Evolutionary conservation across 1,140 invertebrate genomes (phyloP).

Genomic region (Choristoneura fumiferana): DNA sequence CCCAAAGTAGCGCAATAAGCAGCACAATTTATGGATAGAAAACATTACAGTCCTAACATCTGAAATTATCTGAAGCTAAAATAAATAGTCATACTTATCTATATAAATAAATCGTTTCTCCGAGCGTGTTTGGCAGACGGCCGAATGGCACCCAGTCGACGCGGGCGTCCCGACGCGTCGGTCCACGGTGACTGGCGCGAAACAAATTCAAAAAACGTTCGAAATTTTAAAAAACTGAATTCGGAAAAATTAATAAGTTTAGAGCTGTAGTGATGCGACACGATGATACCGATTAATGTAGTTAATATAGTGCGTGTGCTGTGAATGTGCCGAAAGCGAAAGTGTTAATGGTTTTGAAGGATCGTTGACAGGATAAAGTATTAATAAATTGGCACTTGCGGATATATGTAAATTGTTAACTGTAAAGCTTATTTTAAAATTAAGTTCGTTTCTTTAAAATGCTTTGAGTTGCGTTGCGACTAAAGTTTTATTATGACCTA

Average conservation of each 20-base stretch:
- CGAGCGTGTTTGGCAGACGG: constrained; percentile 68
- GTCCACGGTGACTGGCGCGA: constrained; percentile 51
- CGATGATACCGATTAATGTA: constrained; percentile 15
- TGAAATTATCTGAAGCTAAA: constrained; percentile 35
- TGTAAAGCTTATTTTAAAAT: no score
- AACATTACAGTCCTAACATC: constrained; percentile 21
- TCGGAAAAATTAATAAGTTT: constrained; percentile 23
- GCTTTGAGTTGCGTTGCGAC: no score
- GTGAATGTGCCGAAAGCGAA: constrained; percentile 11
- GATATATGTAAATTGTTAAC: no score
- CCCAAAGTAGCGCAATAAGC: neutral
- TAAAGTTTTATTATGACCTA: no score
- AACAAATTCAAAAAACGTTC: constrained; percentile 30
- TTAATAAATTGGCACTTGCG: no score
- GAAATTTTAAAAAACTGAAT: constrained; percentile 36
- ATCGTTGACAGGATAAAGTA: no score
- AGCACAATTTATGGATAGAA: constrained; percentile 4
- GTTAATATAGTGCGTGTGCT: constrained; percentile 16
- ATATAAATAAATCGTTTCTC: constrained; percentile 70
- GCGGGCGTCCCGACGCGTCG: constrained; percentile 60
- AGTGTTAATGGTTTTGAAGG: neutral
- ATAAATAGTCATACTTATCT: constrained; percentile 65
- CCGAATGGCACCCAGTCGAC: constrained; percentile 68
- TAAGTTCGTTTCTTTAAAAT: no score
- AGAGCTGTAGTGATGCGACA: constrained; percentile 21